Percentiles rank a stretch among this genome's conserved stretches.
Conservation (phyloP, 2,797 vertebrate species). For the Mareca strepera region DNA sequence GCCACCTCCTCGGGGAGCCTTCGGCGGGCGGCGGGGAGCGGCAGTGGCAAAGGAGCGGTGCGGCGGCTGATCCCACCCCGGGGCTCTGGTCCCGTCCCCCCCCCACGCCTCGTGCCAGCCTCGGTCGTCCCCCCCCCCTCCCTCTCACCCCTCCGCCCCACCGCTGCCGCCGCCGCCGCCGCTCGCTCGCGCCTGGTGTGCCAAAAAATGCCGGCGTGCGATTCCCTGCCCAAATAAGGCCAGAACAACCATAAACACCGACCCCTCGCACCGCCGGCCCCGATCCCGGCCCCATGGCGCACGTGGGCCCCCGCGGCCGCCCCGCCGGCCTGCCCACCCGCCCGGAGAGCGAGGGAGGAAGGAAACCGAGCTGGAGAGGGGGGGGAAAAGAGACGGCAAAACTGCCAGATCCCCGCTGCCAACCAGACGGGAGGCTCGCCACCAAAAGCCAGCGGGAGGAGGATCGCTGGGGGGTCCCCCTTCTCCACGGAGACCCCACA, state of each 20-base stretch:
- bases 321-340: neutral
- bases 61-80: neutral
- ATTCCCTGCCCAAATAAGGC: conserved; percentile 87
- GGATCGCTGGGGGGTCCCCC: no score
- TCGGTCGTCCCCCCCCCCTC: neutral
- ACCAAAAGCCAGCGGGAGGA: no score
- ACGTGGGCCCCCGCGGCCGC: neutral
- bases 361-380: neutral
- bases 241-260: conserved; percentile 78
- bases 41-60: conserved; percentile 15
- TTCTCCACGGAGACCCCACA: no score
- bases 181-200: conserved; percentile 39
- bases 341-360: neutral
- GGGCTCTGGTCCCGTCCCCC: neutral
- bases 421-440: no score
- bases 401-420: no score
- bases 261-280: neutral
- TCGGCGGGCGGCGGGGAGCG: neutral
- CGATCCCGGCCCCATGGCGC: neutral
- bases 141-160: neutral
- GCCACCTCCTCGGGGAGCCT: neutral
- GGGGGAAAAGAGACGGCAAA: neutral
- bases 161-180: neutral
- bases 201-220: conserved; percentile 73
- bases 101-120: conserved; percentile 43